Conservation (phyloP, 2,113 vertebrate species). For the Rattus norvegicus region DNA sequence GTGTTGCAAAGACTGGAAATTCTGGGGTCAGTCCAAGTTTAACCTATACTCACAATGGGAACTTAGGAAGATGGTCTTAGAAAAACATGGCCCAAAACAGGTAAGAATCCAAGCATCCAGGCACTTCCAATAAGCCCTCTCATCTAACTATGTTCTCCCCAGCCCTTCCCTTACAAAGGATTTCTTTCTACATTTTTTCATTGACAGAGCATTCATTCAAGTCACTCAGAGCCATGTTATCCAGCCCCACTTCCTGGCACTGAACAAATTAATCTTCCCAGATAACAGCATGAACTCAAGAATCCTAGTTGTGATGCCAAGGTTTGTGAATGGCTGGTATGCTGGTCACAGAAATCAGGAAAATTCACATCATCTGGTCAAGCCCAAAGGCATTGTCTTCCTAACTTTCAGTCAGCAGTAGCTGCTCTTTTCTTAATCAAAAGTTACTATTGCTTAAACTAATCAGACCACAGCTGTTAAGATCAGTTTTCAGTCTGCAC, state of each 20-base stretch:
- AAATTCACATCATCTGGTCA: constrained; percentile 27
- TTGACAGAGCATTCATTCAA: background rate
- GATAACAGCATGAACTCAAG: constrained; percentile 52
- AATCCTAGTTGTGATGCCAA: background rate
- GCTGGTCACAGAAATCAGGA: constrained; percentile 61
- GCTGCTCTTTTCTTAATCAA: constrained; percentile 36
- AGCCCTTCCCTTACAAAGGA: background rate
- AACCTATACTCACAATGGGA: constrained; percentile 21
- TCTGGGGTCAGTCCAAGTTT: constrained; percentile 64
- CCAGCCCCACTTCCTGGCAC: background rate
- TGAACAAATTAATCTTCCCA: constrained; percentile 19
- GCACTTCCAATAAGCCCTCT: background rate
- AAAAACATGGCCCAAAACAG: constrained; percentile 25
- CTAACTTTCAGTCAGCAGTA: constrained; percentile 58
- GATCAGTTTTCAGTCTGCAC: constrained; percentile 34
- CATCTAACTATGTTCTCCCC: background rate
- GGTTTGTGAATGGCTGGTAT: constrained; percentile 22
- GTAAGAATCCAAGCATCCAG: rapidly evolving
- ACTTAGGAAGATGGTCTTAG: background rate
- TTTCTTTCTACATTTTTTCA: constrained; percentile 21
- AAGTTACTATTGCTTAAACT: constrained; percentile 27
- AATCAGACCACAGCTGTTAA: constrained; percentile 23
- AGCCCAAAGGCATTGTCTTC: constrained; percentile 53
- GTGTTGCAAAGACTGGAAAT: constrained; percentile 35
- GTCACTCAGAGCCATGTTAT: background rate